Percentiles rank a stretch among this genome's conserved stretches.
Conservation (phyloP, 2,888 invertebrate species). For the Euphydryas editha region DNA sequence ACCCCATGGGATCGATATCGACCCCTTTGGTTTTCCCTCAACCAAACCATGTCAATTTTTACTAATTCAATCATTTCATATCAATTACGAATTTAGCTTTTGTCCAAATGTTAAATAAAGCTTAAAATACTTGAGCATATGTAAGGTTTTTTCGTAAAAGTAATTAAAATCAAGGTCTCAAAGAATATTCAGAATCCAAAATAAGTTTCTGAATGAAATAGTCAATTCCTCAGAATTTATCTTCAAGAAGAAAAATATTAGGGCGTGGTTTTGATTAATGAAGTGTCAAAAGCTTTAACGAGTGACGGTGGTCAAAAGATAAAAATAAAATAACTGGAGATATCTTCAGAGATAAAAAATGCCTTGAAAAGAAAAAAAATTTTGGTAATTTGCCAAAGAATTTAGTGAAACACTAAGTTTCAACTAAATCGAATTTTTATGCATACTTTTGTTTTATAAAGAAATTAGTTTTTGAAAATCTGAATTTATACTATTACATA, state of each 20-base stretch:
- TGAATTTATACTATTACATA: not conserved
- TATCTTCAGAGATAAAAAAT: constrained; percentile 22
- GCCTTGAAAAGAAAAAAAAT: constrained; percentile 16
- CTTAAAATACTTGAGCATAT: too few relatives aligned
- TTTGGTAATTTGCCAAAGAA: constrained; percentile 12
- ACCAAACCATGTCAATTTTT: too few relatives aligned
- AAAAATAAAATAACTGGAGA: constrained; percentile 24
- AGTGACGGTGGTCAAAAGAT: constrained; percentile 31
- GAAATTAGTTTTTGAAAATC: not conserved
- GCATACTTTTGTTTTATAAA: not conserved
- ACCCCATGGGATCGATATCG: too few relatives aligned
- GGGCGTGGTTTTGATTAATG: constrained; percentile 29
- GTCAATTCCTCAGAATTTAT: constrained; percentile 15
- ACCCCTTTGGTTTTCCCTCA: too few relatives aligned
- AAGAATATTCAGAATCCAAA: not conserved
- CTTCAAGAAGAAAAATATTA: constrained; percentile 16
- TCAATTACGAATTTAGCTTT: too few relatives aligned
- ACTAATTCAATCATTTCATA: too few relatives aligned
- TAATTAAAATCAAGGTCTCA: not conserved
- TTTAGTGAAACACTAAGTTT: not conserved
- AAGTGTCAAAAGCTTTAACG: constrained; percentile 30
- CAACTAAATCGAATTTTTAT: constrained; percentile 4
- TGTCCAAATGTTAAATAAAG: too few relatives aligned
- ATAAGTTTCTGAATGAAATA: constrained; percentile 8
- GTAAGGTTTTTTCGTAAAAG: not conserved